Conservation (phyloP, 2,888 invertebrate species). For the Drosophila subquinaria region DNA sequence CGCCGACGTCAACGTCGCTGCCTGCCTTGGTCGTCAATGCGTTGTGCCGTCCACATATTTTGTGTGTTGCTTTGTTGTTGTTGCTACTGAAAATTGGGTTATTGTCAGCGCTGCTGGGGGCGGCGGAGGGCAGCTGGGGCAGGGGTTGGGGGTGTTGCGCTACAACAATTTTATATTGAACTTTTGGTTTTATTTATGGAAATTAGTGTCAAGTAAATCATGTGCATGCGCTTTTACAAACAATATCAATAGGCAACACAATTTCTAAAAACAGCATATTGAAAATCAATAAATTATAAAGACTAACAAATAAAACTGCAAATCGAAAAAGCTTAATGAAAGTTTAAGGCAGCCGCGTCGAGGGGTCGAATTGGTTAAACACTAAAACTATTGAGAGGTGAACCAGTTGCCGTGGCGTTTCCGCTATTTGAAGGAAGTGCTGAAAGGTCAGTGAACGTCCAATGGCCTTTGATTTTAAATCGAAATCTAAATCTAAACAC, state of each 20-base stretch:
- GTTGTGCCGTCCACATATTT: conserved; percentile 31
- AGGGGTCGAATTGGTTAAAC: conserved; percentile 1
- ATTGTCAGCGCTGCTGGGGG: conserved; percentile 67
- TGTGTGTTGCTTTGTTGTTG: conserved; percentile 39
- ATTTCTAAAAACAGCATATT: conserved; percentile 56
- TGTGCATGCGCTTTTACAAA: conserved; percentile 65
- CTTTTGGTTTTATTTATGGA: conserved; percentile 75
- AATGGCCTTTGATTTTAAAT: conserved; percentile 59
- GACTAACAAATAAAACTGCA: not conserved
- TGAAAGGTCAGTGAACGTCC: conserved; percentile 75
- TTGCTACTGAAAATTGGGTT: conserved; percentile 78
- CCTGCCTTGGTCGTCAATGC: conserved; percentile 58
- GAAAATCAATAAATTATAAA: conserved; percentile 52
- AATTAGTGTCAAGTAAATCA: conserved; percentile 82
- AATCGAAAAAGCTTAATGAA: conserved; percentile 48
- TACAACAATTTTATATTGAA: conserved; percentile 61
- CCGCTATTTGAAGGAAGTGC: conserved; percentile 62
- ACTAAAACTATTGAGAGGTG: conserved; percentile 44
- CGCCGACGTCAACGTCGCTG: conserved; percentile 39
- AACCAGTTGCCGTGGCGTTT: conserved; percentile 55
- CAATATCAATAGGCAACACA: conserved; percentile 32
- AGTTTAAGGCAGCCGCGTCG: conserved; percentile 44
- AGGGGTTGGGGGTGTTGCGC: not conserved
- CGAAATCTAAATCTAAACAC: not conserved
- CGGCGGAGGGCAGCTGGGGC: not conserved